phyloP scores from a whole-genome alignment of 2,888 invertebrate genomes.

The Platycheirus albimanus region DNA sequence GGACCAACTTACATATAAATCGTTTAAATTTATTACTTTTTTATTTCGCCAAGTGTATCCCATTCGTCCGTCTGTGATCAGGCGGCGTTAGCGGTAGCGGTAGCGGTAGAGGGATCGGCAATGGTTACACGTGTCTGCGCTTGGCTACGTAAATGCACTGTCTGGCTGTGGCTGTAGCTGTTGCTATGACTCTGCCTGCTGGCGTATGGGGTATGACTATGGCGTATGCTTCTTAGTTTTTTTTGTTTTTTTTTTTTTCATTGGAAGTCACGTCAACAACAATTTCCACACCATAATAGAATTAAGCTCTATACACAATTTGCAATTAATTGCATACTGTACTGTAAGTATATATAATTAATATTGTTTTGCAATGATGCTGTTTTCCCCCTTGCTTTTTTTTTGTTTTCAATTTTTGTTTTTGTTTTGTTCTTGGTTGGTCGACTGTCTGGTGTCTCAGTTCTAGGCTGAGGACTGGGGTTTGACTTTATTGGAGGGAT shows the following conservation, averaged over 20 bases:
- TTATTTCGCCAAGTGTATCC: slow-evolving; percentile 38
- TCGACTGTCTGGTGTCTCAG: slow-evolving; percentile 32
- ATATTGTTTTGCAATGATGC: slow-evolving; percentile 67
- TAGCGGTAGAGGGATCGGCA: slow-evolving; percentile 6
- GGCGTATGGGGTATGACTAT: no score
- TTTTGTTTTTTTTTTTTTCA: slow-evolving; percentile 31
- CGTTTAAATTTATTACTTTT: slow-evolving; percentile 44
- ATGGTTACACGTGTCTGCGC: slow-evolving; percentile 60
- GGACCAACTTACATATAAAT: slow-evolving; percentile 37
- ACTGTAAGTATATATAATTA: slow-evolving; percentile 46
- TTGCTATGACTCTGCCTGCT: no score
- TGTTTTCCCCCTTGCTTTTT: slow-evolving; percentile 37
- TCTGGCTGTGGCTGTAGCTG: slow-evolving; percentile 24
- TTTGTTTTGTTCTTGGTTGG: slow-evolving; percentile 45
- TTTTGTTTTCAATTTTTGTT: slow-evolving; percentile 12
- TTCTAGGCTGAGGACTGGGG: slow-evolving; percentile 15
- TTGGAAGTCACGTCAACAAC: slow-evolving; percentile 65
- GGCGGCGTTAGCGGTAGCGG: slow-evolving; percentile 12
- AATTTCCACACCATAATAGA: slow-evolving; percentile 68
- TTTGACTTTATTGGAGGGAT: slow-evolving; percentile 49
- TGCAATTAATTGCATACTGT: slow-evolving; percentile 65
- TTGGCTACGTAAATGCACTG: slow-evolving; percentile 54
- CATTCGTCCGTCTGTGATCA: slow-evolving; percentile 39
- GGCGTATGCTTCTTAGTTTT: slow-evolving; percentile 31
- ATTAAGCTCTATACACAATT: slow-evolving; percentile 63